Percentiles rank a stretch among this genome's conserved stretches.
These are phyloP conservation scores for Prostheceraeus crozeri DNA, from an alignment of 2,888 invertebrate species.

Conservation along the genomic window DNA sequence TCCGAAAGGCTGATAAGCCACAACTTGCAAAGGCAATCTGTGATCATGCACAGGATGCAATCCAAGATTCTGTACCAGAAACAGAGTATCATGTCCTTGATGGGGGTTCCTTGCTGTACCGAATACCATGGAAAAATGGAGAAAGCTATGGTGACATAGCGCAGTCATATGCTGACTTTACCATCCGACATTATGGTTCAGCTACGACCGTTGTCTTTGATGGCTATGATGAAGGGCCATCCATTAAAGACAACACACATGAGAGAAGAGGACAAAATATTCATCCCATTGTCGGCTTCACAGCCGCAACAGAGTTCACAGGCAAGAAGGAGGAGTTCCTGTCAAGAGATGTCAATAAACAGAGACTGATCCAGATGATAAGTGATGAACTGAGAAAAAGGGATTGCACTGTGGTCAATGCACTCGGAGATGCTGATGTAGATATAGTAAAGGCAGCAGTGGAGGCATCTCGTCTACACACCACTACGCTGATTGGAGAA, in stretches of 20 bases:
- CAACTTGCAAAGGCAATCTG: too few relatives aligned
- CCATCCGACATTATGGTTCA: constrained; percentile 31
- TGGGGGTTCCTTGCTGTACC: constrained; percentile 40
- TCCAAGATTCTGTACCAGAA: constrained; percentile 5
- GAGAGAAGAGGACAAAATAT: constrained; percentile 23
- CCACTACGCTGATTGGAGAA: constrained; percentile 36
- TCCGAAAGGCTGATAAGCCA: too few relatives aligned
- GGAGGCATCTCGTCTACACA: not conserved
- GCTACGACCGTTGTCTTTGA: constrained; percentile 40
- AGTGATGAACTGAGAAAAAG: constrained; percentile 30
- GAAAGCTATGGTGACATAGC: constrained; percentile 37
- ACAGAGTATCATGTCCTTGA: constrained; percentile 40
- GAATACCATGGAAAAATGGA: constrained; percentile 39
- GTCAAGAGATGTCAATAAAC: constrained; percentile 36
- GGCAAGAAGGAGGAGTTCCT: constrained; percentile 40
- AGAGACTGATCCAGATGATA: constrained; percentile 37
- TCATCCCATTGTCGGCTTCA: constrained; percentile 33
- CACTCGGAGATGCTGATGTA: constrained; percentile 36
- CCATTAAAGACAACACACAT: constrained; percentile 38
- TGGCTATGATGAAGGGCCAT: constrained; percentile 34
- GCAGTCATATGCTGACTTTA: constrained; percentile 30
- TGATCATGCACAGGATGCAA: too few relatives aligned
- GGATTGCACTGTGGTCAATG: constrained; percentile 36
- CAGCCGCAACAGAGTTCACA: constrained; percentile 34
- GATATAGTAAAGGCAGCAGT: constrained; percentile 24